Percentiles rank a stretch among this genome's conserved stretches.
These are phyloP conservation scores for Empidonax traillii DNA, from an alignment of 2,113 vertebrate genomes.

Conservation along the genomic window DNA sequence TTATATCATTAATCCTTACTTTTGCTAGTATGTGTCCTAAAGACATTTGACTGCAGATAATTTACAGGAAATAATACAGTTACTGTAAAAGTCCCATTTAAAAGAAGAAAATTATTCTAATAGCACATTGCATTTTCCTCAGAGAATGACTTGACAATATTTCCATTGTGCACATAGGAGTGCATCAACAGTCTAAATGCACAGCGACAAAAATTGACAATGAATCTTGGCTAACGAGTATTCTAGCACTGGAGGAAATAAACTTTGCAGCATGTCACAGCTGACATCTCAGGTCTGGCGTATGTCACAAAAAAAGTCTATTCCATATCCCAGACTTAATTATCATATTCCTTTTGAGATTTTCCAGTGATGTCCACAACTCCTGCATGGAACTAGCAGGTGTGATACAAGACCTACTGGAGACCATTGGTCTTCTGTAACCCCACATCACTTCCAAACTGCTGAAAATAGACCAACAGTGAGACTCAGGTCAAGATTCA, in stretches of 20 bases:
- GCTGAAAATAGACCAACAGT: neutral
- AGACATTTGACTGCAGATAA: neutral
- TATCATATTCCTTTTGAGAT: neutral
- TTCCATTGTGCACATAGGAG: neutral
- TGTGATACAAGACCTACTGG: neutral
- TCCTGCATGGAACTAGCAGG: neutral
- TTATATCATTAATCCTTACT: neutral
- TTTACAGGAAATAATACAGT: neutral
- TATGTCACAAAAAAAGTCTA: neutral
- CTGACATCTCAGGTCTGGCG: neutral
- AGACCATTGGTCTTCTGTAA: neutral
- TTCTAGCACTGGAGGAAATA: neutral
- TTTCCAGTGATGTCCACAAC: neutral
- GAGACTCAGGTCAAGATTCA: neutral
- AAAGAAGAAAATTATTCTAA: neutral
- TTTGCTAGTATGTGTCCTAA: neutral
- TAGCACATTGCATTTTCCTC: neutral
- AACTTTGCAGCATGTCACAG: neutral
- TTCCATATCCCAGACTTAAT: neutral
- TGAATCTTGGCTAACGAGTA: neutral
- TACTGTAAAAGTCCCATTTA: neutral
- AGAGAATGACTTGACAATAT: neutral
- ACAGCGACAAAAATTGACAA: neutral
- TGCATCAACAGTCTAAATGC: neutral
- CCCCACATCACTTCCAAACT: neutral